Base-by-base conservation (phyloP, 2,113 vertebrate genomes). In the Notechis scutatus region DNA sequence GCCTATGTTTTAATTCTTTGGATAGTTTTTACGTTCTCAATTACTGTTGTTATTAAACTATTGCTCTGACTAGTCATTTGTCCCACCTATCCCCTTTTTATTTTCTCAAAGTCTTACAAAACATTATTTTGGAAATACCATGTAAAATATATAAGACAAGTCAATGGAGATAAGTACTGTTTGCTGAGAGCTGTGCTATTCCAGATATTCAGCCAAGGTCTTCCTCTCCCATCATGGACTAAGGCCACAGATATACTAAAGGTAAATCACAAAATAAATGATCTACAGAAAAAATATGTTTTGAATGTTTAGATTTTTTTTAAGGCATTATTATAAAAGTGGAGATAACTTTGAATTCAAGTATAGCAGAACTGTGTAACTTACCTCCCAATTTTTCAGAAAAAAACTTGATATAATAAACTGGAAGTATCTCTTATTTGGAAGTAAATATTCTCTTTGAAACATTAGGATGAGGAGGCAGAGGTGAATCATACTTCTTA, bases 221-320 rank as follows among this genome's bases (percentile, higher is more conserved):
- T 98, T 92, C 95, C 96, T 92, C 97, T 97, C 91, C 98, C 98
- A 21, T 96, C 94, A 0, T 98, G 98, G 98, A 98, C 98, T 97
- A 98, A 96, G 92, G 97, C 98, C 74, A 98, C 96, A 92, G 98
- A 98, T 94, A 97, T 98, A 42, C 91, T 98, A 57, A 98, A 98
- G 98, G 98, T 98, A 97, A 12, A 91, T 92, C 23, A 45, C 26
- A 90, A 93, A 96, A 54, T 87, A 5, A 87, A 3, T 34, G 34
- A 24, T 42, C 21, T 47, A n/a, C 5, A 90, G 87, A 64, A 69
- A 18, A 69, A 91, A 91, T 8, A 14, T 2, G 52, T 92, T 29
- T 11, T 10, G 55, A 42, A 89, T 23, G 74, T 92, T 74, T 81
- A 12, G 74, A 21, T n/a, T 56, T 74, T 61, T 61, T 26, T 59